Evolutionary conservation across 2,113 vertebrate species (phyloP).

Genomic region (Tupaia chinensis): DNA sequence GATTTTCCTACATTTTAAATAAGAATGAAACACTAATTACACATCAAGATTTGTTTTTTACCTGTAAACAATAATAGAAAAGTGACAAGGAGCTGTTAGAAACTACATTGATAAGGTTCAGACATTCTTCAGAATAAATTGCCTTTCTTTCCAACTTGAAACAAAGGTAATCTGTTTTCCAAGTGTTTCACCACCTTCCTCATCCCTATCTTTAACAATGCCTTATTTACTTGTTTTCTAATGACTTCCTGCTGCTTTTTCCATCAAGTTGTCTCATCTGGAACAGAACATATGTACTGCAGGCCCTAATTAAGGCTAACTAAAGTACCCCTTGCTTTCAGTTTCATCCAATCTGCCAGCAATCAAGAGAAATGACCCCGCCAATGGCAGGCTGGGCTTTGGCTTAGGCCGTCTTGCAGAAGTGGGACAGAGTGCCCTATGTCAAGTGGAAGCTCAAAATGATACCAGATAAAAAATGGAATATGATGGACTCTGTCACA

Average conservation of each 20-base stretch:
- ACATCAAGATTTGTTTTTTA: background rate
- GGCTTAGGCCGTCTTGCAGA: background rate
- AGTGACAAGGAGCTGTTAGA: conserved; percentile 16
- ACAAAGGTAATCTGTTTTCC: conserved; percentile 30
- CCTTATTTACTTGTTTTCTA: conserved; percentile 79
- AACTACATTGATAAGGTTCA: background rate
- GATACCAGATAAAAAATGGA: background rate
- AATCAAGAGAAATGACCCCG: conserved; percentile 29
- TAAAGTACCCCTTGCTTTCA: conserved; percentile 62
- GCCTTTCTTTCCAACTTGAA: background rate
- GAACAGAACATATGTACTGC: conserved; percentile 66
- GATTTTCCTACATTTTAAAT: conserved; percentile 30
- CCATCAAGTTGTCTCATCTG: conserved; percentile 77
- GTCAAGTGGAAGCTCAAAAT: background rate
- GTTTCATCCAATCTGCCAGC: conserved; percentile 74
- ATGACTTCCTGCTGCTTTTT: conserved; percentile 81
- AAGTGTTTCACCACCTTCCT: conserved; percentile 28
- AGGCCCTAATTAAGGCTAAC: conserved; percentile 83
- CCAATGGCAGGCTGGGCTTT: rapidly evolving
- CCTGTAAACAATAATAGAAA: conserved; percentile 15
- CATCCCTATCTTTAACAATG: background rate
- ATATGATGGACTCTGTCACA: rapidly evolving
- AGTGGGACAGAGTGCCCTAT: background rate
- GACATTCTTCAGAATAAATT: background rate
- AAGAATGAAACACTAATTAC: conserved; percentile 14